Conservation (phyloP, 2,113 vertebrate genomes). For the Actinemys pallida region DNA sequence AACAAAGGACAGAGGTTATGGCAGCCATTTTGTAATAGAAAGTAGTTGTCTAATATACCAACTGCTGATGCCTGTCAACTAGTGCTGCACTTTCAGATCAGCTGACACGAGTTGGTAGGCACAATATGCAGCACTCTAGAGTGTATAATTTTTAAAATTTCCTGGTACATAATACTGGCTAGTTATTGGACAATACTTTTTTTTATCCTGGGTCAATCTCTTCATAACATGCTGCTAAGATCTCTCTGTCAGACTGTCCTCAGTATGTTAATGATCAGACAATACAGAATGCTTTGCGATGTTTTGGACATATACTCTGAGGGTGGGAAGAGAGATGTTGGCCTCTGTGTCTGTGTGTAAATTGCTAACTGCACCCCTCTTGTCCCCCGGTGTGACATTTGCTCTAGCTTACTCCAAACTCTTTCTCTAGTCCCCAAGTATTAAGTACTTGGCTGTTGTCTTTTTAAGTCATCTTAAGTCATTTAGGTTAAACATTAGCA, state of each 20-base stretch:
- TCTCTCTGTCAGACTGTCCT: neutral
- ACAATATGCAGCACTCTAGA: neutral
- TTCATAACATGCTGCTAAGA: neutral
- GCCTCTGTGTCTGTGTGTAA: neutral
- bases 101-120: neutral
- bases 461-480: neutral
- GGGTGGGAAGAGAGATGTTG: neutral
- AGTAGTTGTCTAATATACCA: neutral
- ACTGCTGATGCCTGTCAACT: accelerated
- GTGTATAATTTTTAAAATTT: neutral
- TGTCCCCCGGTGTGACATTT: neutral
- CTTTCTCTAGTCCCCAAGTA: neutral
- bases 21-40: neutral
- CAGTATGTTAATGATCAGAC: neutral
- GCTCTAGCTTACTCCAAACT: neutral
- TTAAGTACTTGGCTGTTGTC: neutral
- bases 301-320: neutral
- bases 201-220: neutral
- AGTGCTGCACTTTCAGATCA: neutral
- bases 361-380: neutral
- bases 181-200: neutral
- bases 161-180: neutral
- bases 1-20: neutral
- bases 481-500: neutral
- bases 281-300: neutral